Conservation (phyloP, 2,113 vertebrate species). For the Argyrosomus japonicus region DNA sequence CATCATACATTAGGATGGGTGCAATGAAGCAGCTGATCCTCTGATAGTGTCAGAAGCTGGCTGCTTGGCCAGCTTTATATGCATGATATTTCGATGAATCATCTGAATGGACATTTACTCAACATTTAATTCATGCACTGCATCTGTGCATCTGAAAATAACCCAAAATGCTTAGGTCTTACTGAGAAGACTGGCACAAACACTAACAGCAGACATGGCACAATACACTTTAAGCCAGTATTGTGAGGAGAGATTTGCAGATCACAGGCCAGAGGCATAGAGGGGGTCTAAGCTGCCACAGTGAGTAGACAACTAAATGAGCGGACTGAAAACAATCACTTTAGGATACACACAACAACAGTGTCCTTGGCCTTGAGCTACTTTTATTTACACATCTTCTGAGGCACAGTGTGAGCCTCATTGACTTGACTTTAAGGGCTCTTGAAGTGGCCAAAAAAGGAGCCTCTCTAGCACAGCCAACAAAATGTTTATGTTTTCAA, state of each 20-base stretch:
- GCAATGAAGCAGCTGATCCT: neutral
- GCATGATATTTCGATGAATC: neutral
- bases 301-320: conserved; percentile 30
- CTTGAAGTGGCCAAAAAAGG: neutral
- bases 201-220: neutral
- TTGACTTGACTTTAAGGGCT: conserved; percentile 26
- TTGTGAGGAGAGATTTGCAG: conserved; percentile 31
- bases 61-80: neutral
- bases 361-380: conserved; percentile 34
- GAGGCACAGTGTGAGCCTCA: conserved; percentile 28
- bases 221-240: neutral
- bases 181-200: neutral
- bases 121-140: neutral
- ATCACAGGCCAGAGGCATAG: conserved; percentile 30
- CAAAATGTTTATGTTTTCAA: conserved; percentile 7
- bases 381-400: conserved; percentile 42
- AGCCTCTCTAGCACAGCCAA: neutral
- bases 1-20: neutral
- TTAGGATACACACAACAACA: conserved; percentile 32
- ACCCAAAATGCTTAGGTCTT: neutral
- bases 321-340: conserved; percentile 49
- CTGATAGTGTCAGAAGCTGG: neutral
- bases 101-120: neutral
- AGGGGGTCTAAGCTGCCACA: conserved; percentile 31
- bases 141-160: neutral